Evolutionary conservation across 53 echinoderm and acorn worm genomes (phyloP).

Genomic region (Crossaster papposus): DNA sequence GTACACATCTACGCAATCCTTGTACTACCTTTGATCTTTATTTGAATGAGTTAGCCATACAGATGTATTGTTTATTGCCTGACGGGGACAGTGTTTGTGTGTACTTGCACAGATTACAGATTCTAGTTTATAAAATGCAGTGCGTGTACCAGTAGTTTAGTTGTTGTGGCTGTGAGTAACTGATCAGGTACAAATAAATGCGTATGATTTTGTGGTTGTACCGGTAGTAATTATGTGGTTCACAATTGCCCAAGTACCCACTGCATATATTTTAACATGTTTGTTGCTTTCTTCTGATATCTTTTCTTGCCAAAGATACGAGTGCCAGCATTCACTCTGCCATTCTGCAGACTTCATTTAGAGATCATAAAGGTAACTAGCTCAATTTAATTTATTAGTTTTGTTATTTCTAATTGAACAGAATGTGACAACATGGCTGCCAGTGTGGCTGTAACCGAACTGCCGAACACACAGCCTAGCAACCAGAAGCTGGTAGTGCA

Average conservation of each 20-base stretch:
- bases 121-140: too few relatives aligned
- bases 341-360: too few relatives aligned
- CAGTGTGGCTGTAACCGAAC: slow-evolving; percentile 38
- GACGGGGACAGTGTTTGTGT: background rate
- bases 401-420: slow-evolving; percentile 4
- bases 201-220: too few relatives aligned
- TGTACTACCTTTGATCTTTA: too few relatives aligned
- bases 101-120: background rate
- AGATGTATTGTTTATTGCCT: too few relatives aligned
- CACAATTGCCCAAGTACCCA: background rate
- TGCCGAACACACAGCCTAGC: slow-evolving; percentile 27
- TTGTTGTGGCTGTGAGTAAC: too few relatives aligned
- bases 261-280: background rate
- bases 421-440: slow-evolving; percentile 44
- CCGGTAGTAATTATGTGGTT: too few relatives aligned
- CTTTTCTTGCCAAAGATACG: background rate
- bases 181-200: background rate
- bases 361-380: background rate
- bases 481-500: background rate
- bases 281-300: background rate
- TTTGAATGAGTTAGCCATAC: too few relatives aligned
- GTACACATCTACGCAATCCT: background rate
- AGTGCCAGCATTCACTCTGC: too few relatives aligned
- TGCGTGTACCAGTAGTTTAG: too few relatives aligned
- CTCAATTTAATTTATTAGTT: background rate